These are phyloP conservation scores for Jacana jacana DNA, from an alignment of 2,113 vertebrate genomes.

Conservation along the genomic window DNA sequence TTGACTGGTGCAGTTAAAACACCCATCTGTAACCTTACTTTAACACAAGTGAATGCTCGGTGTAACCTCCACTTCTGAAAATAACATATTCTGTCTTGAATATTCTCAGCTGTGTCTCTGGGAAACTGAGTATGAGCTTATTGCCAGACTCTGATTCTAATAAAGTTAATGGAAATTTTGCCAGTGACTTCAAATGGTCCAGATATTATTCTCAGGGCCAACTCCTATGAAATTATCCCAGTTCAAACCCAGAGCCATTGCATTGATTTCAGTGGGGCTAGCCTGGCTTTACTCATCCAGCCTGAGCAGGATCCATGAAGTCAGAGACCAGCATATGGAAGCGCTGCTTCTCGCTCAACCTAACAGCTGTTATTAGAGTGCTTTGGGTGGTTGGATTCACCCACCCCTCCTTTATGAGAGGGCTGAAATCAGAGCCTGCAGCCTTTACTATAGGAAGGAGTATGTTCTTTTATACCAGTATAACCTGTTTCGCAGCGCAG, in stretches of 20 bases:
- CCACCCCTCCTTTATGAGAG: not conserved
- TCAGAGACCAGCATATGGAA: not conserved
- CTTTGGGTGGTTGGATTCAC: not conserved
- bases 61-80: constrained; percentile 24
- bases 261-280: not conserved
- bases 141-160: constrained; percentile 64
- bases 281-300: not conserved
- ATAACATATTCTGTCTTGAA: constrained; percentile 21
- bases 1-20: not conserved
- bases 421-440: not conserved
- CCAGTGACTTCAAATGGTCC: constrained; percentile 58
- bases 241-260: constrained; percentile 16
- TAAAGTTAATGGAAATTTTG: constrained; percentile 58
- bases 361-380: not conserved
- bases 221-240: constrained; percentile 30
- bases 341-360: not conserved
- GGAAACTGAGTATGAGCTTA: constrained; percentile 3
- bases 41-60: not conserved
- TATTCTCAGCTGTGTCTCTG: constrained; percentile 56
- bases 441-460: not conserved
- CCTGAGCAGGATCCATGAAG: not conserved
- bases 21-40: not conserved
- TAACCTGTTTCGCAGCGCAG: not conserved
- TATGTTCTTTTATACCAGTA: not conserved
- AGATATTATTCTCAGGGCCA: constrained; percentile 31